Conservation (phyloP, 2,113 vertebrate species). For the Bufo bufo region DNA sequence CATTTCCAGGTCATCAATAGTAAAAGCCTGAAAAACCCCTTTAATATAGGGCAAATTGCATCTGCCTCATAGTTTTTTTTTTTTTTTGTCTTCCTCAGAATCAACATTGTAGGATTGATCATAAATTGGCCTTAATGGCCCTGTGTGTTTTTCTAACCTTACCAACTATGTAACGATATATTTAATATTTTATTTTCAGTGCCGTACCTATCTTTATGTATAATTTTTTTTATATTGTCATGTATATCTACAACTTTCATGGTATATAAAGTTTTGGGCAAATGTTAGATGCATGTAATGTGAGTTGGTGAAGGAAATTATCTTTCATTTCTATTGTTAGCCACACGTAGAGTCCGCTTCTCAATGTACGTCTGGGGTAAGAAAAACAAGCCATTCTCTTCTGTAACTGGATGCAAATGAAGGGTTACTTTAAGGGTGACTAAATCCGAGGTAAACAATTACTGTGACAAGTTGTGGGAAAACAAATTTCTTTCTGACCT, state of each 20-base stretch:
- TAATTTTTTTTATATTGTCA: not conserved
- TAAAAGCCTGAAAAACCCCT: no score
- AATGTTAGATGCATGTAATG: not conserved
- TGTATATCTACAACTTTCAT: not conserved
- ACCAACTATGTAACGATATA: no score
- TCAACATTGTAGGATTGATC: no score
- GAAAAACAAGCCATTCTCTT: not conserved
- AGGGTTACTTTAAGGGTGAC: constrained; percentile 18
- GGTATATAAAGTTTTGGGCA: not conserved
- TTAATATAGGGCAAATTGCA: no score
- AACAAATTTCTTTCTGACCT: constrained; percentile 17
- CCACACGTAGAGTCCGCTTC: not conserved
- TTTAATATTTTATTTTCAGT: no score
- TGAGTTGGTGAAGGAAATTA: not conserved
- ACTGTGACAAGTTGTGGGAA: constrained; percentile 22
- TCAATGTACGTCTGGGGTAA: not conserved
- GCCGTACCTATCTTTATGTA: not conserved
- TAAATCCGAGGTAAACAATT: constrained; percentile 20
- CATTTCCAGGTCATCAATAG: no score
- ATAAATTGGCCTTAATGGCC: no score
- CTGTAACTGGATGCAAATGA: constrained; percentile 10
- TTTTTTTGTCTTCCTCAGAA: no score
- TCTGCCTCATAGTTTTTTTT: no score
- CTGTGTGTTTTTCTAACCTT: no score
- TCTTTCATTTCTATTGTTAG: constrained; percentile 4